Conservation (phyloP, 2,797 vertebrate genomes). For the Sternotherus odoratus region DNA sequence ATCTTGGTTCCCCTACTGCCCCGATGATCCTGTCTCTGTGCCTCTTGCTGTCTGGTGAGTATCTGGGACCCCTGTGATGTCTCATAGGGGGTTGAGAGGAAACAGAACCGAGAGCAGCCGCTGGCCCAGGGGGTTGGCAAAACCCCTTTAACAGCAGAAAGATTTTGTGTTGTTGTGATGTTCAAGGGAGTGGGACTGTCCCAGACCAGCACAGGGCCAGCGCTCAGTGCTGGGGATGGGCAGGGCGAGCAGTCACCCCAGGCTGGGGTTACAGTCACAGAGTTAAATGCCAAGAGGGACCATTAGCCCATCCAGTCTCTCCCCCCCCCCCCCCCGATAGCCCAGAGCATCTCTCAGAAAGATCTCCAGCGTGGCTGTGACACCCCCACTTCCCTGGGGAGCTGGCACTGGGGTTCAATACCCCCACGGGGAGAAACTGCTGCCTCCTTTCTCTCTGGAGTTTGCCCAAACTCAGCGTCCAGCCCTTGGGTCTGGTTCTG, state of each 20-base stretch:
- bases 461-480: neutral
- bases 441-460: neutral
- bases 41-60: neutral
- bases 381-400: neutral
- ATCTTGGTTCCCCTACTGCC: fast-evolving
- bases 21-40: neutral
- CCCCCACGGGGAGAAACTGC: neutral
- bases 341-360: neutral
- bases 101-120: neutral
- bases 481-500: neutral
- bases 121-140: neutral
- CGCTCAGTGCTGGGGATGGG: too few relatives aligned
- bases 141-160: neutral
- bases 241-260: neutral
- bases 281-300: neutral
- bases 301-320: neutral
- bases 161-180: fast-evolving
- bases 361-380: neutral
- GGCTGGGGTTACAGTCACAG: neutral
- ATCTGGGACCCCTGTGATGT: fast-evolving
- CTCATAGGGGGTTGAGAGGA: neutral
- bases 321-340: neutral
- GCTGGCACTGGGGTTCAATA: neutral
- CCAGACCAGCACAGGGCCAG: neutral
- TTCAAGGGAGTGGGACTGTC: neutral